Base-by-base conservation (phyloP, 2,888 invertebrate species). In the Machimus rusticus region DNA sequence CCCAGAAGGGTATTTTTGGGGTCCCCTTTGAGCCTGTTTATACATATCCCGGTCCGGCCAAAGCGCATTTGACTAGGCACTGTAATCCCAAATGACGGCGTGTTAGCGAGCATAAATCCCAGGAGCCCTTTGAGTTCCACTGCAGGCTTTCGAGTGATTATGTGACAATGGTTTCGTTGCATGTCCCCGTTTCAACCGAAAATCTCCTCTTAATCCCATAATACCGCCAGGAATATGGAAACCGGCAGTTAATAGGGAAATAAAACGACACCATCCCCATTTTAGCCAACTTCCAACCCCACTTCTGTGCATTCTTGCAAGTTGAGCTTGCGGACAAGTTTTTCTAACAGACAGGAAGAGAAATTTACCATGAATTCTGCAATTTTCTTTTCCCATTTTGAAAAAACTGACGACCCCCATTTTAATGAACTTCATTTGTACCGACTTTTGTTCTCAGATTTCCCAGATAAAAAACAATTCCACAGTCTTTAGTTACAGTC, bases 121-220 rank as follows among this genome's bases (percentile, higher is more conserved):
- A 16, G 66, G 37, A 84, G 66, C 82, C 82, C 82, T 84, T 84
- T 84, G 66, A 84, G 82, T 46, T 84, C 37, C 37, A 66, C 19
- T 66, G 57, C 39, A 37, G 51, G 66, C 82, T 84, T 79, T 51
- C 14, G 79, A 28, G 66, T 84, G 82, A 84, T 84, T 84, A 84
- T 84, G 82, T 84, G 82, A 84, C 66, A 84, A 84, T 84, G 57
- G 66, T 66, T 84, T 84, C 51, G 82, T 66, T 66, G 82, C 82
- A 84, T 84, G 66, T 84, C 46, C 57, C 37, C 66, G 23, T 84
- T 66, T 84, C 14, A 66, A 23, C 82, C 66, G 12, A 84, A 84
- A 84, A 37, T 79, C 79, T 46, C 66, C 37, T n/a, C 46, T 84
- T 66, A 84, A 84, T 84, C 82, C 39, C 12, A n/a, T 84, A 84